Evolutionary conservation across 2,113 vertebrate genomes (phyloP).

Genomic region (Catharus minimus): DNA sequence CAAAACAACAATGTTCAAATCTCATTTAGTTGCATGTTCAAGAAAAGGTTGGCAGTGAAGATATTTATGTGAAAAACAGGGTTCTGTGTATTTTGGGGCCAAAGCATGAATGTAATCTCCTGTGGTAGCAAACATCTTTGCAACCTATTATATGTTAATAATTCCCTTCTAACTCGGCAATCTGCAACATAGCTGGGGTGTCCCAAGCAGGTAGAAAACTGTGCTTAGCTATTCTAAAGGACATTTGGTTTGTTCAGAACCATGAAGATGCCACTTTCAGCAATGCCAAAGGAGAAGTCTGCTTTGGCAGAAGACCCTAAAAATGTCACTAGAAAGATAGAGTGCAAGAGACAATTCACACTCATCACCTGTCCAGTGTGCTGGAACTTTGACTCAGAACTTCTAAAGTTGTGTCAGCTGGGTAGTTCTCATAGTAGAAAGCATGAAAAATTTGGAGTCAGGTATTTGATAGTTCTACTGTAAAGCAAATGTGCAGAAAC

Average conservation of each 20-base stretch:
- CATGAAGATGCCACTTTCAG: neutral
- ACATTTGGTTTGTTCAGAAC: neutral
- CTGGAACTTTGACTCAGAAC: neutral
- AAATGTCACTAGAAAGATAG: neutral
- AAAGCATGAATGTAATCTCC: neutral
- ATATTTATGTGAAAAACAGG: neutral
- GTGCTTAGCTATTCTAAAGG: neutral
- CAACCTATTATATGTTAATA: accelerated
- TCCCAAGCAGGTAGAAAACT: neutral
- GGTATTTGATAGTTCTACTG: neutral
- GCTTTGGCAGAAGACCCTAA: neutral
- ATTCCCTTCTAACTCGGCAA: neutral
- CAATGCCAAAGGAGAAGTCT: neutral
- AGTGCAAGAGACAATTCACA: neutral
- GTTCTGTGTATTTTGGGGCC: neutral
- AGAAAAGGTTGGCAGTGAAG: neutral
- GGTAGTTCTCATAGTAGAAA: neutral
- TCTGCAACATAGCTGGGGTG: neutral
- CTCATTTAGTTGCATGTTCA: neutral
- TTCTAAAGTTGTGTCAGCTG: neutral
- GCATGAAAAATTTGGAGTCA: neutral
- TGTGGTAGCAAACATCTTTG: neutral
- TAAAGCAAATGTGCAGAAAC: neutral
- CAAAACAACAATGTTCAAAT: neutral
- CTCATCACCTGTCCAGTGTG: neutral